Evolutionary conservation across 1,140 invertebrate genomes (phyloP).

Genomic region (Brachionus rubens): DNA sequence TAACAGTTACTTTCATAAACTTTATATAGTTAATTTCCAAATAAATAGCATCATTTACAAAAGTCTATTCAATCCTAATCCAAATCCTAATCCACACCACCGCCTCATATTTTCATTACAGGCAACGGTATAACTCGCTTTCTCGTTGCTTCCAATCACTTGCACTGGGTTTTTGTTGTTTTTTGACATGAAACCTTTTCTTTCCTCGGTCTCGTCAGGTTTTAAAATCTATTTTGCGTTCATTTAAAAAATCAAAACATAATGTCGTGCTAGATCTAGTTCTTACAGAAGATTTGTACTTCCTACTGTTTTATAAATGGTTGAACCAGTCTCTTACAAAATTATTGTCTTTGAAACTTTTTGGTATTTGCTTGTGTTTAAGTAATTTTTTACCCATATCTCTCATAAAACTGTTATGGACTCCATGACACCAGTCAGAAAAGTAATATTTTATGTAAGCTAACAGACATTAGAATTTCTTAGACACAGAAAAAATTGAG

Average conservation of each 20-base stretch:
- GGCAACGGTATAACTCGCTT: background rate
- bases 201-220: background rate
- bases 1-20: no score
- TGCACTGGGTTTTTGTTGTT: background rate
- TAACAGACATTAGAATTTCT: no score
- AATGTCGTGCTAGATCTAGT: background rate
- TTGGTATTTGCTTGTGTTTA: background rate
- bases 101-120: no score
- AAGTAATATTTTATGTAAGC: background rate
- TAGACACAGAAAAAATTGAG: no score
- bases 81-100: background rate
- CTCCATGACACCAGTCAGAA: background rate
- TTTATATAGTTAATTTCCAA: no score
- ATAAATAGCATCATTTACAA: no score
- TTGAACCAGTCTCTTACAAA: background rate
- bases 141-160: background rate
- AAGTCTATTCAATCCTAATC: no score
- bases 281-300: constrained; percentile 1
- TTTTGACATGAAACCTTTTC: background rate
- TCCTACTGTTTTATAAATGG: background rate
- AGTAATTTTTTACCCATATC: background rate
- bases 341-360: background rate
- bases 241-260: background rate
- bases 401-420: background rate
- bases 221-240: background rate